A percentile compares a stretch with the other conserved stretches of the same genome.
Conservation (phyloP, 1,140 invertebrate genomes). For the Heliconius melpomene region DNA sequence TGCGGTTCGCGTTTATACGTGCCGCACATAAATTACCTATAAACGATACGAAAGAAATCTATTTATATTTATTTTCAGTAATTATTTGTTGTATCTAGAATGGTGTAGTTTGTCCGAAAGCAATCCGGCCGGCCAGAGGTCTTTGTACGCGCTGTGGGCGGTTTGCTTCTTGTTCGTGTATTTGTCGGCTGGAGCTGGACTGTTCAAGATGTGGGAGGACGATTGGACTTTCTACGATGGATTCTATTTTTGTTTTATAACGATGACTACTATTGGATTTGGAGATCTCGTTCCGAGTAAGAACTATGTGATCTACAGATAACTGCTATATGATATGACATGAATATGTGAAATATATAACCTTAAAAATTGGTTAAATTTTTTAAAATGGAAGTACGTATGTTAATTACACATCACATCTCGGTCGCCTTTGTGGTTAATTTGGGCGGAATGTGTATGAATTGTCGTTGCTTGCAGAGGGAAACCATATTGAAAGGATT, state of each 20-base stretch:
- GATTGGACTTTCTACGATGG: constrained; percentile 96
- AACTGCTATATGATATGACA: too few species aligned
- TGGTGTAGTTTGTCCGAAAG: constrained; percentile 69
- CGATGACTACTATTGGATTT: constrained; percentile 97
- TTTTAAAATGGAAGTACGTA: too few species aligned
- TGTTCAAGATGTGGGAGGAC: constrained; percentile 90
- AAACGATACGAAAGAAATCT: constrained; percentile 22
- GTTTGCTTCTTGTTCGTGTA: constrained; percentile 89
- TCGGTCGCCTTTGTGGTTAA: too few species aligned
- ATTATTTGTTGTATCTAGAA: constrained; percentile 55
- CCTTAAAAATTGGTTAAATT: too few species aligned
- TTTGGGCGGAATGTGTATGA: too few species aligned
- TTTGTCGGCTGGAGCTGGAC: constrained; percentile 88
- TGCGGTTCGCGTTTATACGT: constrained; percentile 2
- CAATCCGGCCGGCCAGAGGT: constrained; percentile 78
- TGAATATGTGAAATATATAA: neutral
- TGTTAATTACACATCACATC: too few species aligned
- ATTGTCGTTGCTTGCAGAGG: too few species aligned
- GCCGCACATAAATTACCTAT: constrained; percentile 22
- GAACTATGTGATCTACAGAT: constrained; percentile 47
- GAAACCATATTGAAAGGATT: too few species aligned
- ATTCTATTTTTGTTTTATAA: constrained; percentile 97
- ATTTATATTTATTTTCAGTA: constrained; percentile 37
- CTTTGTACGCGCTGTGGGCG: constrained; percentile 86
- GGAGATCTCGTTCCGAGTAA: constrained; percentile 95